Conservation (phyloP, 2,888 invertebrate species). For the Plebejus anna region DNA sequence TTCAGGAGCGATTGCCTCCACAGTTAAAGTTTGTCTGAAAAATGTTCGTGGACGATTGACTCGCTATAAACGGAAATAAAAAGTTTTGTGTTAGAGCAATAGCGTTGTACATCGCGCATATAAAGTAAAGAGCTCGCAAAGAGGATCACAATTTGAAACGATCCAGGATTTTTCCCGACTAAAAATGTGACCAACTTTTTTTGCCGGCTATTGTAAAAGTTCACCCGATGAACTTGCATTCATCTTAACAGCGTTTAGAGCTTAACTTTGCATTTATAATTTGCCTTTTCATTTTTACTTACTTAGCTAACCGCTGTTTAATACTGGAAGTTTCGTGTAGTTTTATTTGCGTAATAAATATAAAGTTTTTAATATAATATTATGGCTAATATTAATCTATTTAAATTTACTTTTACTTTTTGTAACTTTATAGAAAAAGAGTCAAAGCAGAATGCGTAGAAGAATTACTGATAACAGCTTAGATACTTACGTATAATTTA, state of each 20-base stretch:
- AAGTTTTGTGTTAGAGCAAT: conserved; percentile 78
- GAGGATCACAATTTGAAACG: conserved; percentile 65
- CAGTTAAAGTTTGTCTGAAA: conserved; percentile 80
- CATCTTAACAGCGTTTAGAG: conserved; percentile 43
- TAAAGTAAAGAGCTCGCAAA: conserved; percentile 64
- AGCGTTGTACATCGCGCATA: conserved; percentile 71
- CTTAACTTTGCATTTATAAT: conserved; percentile 45
- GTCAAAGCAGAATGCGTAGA: too few species aligned
- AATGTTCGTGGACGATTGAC: conserved; percentile 79
- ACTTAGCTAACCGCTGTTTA: conserved; percentile 31
- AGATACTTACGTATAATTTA: neutral
- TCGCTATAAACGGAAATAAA: conserved; percentile 79
- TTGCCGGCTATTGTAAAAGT: conserved; percentile 55
- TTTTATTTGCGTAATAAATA: neutral
- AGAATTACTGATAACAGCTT: too few species aligned
- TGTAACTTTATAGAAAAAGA: too few species aligned
- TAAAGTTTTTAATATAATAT: neutral
- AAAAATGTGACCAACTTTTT: conserved; percentile 61
- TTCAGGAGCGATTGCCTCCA: conserved; percentile 79
- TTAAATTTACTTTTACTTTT: too few species aligned
- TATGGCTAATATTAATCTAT: neutral
- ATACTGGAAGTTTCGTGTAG: conserved; percentile 21
- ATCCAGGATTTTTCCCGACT: conserved; percentile 55
- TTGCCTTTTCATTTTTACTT: conserved; percentile 32
- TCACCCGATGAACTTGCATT: conserved; percentile 43